phyloP scores from a whole-genome alignment of 2,113 vertebrate genomes.

The Mastomys coucha region DNA sequence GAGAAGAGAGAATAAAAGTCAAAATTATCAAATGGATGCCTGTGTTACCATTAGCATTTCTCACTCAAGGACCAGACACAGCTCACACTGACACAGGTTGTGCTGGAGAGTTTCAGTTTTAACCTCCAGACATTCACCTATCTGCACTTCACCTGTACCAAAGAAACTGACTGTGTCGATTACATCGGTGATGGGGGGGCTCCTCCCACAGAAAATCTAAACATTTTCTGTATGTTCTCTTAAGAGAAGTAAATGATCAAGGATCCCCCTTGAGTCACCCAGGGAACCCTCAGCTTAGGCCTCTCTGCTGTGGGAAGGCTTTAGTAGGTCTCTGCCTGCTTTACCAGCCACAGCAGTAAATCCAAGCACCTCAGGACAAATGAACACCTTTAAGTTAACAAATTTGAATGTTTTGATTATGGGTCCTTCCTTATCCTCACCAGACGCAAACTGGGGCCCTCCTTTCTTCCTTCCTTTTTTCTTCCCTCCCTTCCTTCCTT shows the following conservation, averaged over 20 bases:
- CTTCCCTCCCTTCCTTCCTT: no score
- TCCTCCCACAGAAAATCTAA: background rate
- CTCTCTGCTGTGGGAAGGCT: background rate
- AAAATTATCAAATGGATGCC: background rate
- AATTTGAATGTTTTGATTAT: conserved; percentile 35
- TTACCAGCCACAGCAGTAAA: conserved; percentile 1
- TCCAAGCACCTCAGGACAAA: conserved; percentile 32
- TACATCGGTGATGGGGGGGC: background rate
- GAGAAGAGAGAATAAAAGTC: conserved; percentile 23
- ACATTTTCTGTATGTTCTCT: background rate
- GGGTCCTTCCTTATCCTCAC: conserved; percentile 13
- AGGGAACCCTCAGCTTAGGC: background rate
- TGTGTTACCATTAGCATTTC: background rate
- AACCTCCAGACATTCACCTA: background rate
- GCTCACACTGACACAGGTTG: background rate
- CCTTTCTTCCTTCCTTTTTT: background rate
- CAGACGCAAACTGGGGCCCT: background rate
- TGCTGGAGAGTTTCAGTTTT: background rate
- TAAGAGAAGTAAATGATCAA: background rate
- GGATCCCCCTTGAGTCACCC: background rate
- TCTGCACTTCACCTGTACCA: background rate
- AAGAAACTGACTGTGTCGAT: background rate
- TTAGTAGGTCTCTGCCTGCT: background rate
- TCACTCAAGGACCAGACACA: background rate
- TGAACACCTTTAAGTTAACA: background rate